phyloP scores from a whole-genome alignment of 2,113 vertebrate species.

The Arothron firmamentum region DNA sequence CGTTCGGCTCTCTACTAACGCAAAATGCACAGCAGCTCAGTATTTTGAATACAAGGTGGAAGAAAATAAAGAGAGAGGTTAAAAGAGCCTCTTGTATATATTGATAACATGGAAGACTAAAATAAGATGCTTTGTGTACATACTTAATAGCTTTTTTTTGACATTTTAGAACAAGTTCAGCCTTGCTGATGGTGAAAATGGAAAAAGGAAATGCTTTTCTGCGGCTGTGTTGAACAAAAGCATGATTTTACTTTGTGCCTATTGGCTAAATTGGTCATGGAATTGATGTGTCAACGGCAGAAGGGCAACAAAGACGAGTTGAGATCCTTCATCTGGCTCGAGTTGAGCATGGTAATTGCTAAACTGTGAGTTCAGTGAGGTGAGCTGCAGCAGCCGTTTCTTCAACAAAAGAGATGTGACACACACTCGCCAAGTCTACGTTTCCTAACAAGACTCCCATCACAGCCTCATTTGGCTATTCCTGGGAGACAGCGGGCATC shows the following conservation, averaged over 20 bases:
- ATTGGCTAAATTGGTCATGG: slow-evolving; percentile 16
- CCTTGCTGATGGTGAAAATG: no score
- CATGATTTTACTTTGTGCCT: slow-evolving; percentile 11
- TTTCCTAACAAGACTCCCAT: slow-evolving; percentile 58
- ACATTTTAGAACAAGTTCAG: not conserved
- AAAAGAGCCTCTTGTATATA: slow-evolving; percentile 36
- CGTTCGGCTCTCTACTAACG: no score
- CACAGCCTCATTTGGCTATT: slow-evolving; percentile 56
- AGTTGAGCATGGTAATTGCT: slow-evolving; percentile 33
- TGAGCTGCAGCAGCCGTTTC: slow-evolving; percentile 27
- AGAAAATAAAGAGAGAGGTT: slow-evolving; percentile 38
- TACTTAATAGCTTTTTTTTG: not conserved
- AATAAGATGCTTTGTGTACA: not conserved
- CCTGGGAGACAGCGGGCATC: slow-evolving; percentile 53
- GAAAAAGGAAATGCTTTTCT: not conserved
- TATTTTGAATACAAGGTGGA: not conserved
- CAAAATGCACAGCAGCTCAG: not conserved
- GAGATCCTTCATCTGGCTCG: slow-evolving; percentile 24
- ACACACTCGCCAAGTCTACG: slow-evolving; percentile 47
- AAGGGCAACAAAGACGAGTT: slow-evolving; percentile 11
- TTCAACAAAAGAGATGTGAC: slow-evolving; percentile 20
- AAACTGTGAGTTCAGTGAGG: slow-evolving; percentile 32
- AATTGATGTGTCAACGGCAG: slow-evolving; percentile 22
- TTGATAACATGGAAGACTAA: slow-evolving; percentile 43
- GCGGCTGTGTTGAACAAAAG: not conserved